These are phyloP conservation scores for Zhengitettix transpicula DNA, from an alignment of 2,888 invertebrate species.

Conservation along the genomic window DNA sequence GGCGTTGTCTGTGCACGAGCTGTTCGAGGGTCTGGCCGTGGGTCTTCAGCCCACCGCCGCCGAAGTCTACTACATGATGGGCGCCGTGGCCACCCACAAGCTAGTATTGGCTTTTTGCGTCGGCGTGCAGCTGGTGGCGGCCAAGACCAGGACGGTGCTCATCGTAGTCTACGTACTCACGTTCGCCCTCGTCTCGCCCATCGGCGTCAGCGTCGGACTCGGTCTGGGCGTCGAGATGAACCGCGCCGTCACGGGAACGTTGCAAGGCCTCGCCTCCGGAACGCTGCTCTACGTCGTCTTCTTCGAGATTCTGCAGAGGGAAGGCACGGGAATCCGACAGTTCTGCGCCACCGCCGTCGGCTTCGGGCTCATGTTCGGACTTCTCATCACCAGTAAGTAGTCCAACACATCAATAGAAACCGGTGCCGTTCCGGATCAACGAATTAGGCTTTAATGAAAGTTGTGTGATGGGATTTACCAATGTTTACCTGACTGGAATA, in stretches of 20 bases:
- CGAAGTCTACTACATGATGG: not conserved
- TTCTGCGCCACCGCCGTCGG: not conserved
- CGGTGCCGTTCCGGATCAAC: too few relatives aligned
- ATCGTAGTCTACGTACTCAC: slow-evolving; percentile 51
- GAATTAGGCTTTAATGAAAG: too few relatives aligned
- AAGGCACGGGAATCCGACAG: not conserved
- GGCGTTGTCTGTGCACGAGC: slow-evolving; percentile 70
- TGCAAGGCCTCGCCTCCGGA: not conserved
- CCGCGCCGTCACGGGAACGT: not conserved
- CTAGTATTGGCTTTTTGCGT: slow-evolving; percentile 77
- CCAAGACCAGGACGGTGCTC: slow-evolving; percentile 43
- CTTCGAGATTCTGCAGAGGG: not conserved
- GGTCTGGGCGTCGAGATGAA: not conserved
- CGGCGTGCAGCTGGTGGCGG: slow-evolving; percentile 63
- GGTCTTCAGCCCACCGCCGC: slow-evolving; percentile 25
- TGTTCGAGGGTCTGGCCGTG: slow-evolving; percentile 73
- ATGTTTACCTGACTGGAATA: too few relatives aligned
- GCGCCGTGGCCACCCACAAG: slow-evolving; percentile 55
- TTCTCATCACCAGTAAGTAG: not conserved
- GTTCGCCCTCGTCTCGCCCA: slow-evolving; percentile 63
- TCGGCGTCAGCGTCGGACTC: slow-evolving; percentile 25
- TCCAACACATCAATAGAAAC: not conserved
- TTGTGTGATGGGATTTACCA: too few relatives aligned
- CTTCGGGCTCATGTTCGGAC: not conserved
- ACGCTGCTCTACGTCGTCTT: not conserved